Conservation (phyloP, 2,797 vertebrate genomes). For the Enteromius viviparus region DNA sequence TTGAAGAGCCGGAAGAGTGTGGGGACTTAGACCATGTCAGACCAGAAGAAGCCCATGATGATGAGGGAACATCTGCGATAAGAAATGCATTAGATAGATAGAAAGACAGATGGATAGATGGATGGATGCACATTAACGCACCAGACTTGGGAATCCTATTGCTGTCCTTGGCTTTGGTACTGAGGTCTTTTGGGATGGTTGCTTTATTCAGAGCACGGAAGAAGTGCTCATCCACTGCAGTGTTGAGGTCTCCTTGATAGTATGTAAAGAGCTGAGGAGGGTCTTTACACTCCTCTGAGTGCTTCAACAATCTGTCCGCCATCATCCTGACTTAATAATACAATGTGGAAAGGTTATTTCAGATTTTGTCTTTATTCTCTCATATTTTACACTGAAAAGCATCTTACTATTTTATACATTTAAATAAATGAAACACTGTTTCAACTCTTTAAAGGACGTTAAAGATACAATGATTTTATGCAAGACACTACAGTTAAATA, state of each 20-base stretch:
- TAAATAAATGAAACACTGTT: not conserved
- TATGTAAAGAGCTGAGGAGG: conserved; percentile 81
- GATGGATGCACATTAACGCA: conserved; percentile 2
- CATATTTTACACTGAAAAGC: not conserved
- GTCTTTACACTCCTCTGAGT: conserved; percentile 69
- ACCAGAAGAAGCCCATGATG: conserved; percentile 71
- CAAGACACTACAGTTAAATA: not conserved
- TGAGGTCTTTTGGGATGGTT: conserved; percentile 75
- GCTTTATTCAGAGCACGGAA: conserved; percentile 79
- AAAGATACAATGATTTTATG: too few relatives aligned
- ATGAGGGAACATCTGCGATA: conserved; percentile 66
- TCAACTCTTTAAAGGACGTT: not conserved
- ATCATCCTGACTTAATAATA: conserved; percentile 61
- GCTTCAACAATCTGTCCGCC: conserved; percentile 68
- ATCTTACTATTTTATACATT: not conserved
- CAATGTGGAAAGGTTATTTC: not conserved
- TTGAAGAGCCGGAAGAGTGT: conserved; percentile 57
- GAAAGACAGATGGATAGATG: not conserved
- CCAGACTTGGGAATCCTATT: conserved; percentile 50
- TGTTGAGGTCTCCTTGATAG: conserved; percentile 86
- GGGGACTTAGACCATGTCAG: conserved; percentile 70
- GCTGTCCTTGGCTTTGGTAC: conserved; percentile 61
- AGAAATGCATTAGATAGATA: not conserved
- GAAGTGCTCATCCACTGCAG: conserved; percentile 84
- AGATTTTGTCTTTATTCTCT: not conserved